Percentiles rank a stretch among this genome's conserved stretches.
Conservation (phyloP, 2,113 vertebrate genomes). For the Rhipidura dahli region DNA sequence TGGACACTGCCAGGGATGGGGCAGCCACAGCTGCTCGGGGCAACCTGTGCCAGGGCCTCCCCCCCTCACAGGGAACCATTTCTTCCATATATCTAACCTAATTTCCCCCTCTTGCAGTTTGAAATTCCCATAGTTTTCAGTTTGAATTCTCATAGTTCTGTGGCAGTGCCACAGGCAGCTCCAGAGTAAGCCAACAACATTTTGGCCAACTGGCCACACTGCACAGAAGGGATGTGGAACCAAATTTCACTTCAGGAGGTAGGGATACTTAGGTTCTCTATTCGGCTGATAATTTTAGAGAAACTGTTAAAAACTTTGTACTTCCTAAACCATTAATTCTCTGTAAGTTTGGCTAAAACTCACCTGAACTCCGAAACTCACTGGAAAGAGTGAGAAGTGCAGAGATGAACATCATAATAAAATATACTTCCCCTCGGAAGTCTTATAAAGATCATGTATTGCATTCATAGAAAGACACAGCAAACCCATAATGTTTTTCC, state of each 20-base stretch:
- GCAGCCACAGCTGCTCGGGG: background rate
- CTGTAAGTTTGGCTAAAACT: background rate
- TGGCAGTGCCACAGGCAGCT: background rate
- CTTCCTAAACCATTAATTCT: background rate
- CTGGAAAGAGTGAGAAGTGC: accelerated
- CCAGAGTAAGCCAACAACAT: background rate
- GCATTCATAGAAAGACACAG: background rate
- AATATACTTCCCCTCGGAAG: background rate
- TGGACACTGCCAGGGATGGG: background rate
- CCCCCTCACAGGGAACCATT: background rate
- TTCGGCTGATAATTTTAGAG: background rate
- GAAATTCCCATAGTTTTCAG: background rate
- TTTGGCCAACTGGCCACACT: background rate
- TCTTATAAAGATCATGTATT: background rate
- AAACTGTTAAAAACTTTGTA: background rate
- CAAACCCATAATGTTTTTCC: too few species aligned
- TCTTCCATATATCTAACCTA: background rate
- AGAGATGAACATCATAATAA: background rate
- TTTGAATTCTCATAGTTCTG: background rate
- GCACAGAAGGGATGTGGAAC: background rate
- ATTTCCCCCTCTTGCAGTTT: background rate
- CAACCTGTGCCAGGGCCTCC: background rate
- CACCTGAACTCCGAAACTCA: background rate
- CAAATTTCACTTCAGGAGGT: background rate
- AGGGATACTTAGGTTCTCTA: background rate